Conservation (phyloP, 2,113 vertebrate species). For the Zosterops borbonicus region DNA sequence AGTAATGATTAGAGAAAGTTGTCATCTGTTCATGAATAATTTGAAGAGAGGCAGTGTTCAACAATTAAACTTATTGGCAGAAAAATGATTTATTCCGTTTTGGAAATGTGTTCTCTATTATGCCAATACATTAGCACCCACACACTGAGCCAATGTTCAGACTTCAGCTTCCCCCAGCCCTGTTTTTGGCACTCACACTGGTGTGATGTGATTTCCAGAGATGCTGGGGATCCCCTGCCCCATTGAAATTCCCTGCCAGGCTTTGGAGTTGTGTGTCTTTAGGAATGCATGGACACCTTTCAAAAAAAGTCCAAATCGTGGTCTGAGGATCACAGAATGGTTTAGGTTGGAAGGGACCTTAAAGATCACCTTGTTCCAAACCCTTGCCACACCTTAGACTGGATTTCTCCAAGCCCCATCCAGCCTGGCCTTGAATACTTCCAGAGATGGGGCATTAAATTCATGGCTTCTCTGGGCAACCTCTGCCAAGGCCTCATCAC, state of each 20-base stretch:
- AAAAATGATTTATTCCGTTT: background rate
- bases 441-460: background rate
- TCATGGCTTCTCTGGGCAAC: background rate
- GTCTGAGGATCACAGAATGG: background rate
- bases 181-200: background rate
- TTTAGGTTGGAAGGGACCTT: background rate
- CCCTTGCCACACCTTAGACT: background rate
- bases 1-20: conserved; percentile 52
- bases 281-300: background rate
- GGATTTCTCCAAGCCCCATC: background rate
- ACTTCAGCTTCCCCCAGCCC: background rate
- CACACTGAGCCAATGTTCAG: background rate
- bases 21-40: conserved; percentile 28
- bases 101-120: background rate
- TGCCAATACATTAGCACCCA: background rate
- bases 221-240: background rate
- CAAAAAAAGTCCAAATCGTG: background rate
- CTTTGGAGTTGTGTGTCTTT: background rate
- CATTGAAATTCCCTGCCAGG: background rate
- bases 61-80: conserved; percentile 9
- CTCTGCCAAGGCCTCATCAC: background rate
- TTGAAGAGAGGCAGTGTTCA: background rate
- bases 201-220: background rate
- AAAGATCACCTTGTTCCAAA: background rate
- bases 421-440: background rate